Base-by-base conservation (phyloP, 1,140 invertebrate genomes). In the Aporrectodea caliginosa region DNA sequence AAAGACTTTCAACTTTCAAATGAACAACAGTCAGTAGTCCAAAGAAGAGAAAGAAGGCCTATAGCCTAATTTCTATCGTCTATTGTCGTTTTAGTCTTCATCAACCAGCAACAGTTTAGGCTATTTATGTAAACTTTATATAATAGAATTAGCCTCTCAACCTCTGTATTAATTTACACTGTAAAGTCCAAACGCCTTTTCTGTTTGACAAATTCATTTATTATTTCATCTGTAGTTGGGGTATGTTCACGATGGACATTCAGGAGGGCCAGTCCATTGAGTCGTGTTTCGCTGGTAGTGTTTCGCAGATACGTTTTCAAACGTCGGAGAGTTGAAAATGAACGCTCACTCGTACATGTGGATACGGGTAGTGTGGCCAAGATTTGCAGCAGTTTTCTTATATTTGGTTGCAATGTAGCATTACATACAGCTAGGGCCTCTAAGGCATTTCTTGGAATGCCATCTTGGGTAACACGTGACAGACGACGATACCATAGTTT, bases 221-320 rank as follows among this genome's bases (percentile, higher is more conserved):
- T 43, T 31, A 76, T 35, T 70, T 77, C 75, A 58, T 77, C n/a
- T 1, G 75, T 12, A 29, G 34, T 43, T 43, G 58, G 35, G 35
- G 75, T 77, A 32, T 58, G 34, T 58, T 77, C 31, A 1, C 58
- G 34, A 31, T 77, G 35, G 27, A 77, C 43, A 68, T 68, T 77
- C 27, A 77, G 32, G 16, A 58, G 32, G 12, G 33, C 58, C n/a
- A 77, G 35, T 68, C 35, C 75, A 77, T 77, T 77, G 14, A 77
- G 58, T 77, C 75, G 2, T 58, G 22, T 77, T 77, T 77, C 75
- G 58, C 33, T 77, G 22, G 75, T 77, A 27, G 35, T n/a, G 35
- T 77, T 77, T 68, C 75, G 16, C 43, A 58, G 58, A 77, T 77
- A 77, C n/a, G 75, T 58, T 77, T 77, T 77, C 1, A 77, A 29